A percentile compares a stretch with the other conserved stretches of the same genome.
Evolutionary conservation across 2,888 invertebrate genomes (phyloP).

Genomic region (Andrena chrysosceles): DNA sequence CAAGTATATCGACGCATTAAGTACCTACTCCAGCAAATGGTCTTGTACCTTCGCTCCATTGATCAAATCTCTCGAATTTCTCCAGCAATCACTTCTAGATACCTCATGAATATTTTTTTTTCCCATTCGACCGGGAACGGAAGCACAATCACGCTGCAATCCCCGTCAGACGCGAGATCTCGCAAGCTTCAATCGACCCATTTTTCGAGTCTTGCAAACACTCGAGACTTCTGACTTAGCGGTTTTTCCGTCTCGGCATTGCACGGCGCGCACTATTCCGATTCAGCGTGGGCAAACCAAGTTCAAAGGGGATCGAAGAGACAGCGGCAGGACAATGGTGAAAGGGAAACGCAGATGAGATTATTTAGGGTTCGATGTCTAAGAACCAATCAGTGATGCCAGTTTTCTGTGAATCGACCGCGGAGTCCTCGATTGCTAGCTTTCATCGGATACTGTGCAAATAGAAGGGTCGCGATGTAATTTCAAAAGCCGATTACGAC

Average conservation of each 20-base stretch:
- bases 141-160: slow-evolving; percentile 47
- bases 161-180: slow-evolving; percentile 58
- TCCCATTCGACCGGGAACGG: slow-evolving; percentile 12
- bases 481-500: slow-evolving; percentile 26
- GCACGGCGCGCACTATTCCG: slow-evolving; percentile 38
- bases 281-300: slow-evolving; percentile 15
- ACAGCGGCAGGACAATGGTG: too few relatives aligned
- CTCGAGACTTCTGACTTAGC: slow-evolving; percentile 74
- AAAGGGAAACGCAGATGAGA: not conserved
- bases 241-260: slow-evolving; percentile 57
- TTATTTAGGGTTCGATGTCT: not conserved
- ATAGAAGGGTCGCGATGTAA: slow-evolving; percentile 7
- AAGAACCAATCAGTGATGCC: slow-evolving; percentile 8
- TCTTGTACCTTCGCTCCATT: not conserved
- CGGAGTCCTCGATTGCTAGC: not conserved
- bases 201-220: slow-evolving; percentile 73
- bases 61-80: slow-evolving; percentile 22
- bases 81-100: slow-evolving; percentile 36
- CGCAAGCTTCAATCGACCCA: slow-evolving; percentile 78
- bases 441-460: not conserved
- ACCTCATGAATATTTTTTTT: slow-evolving; percentile 35
- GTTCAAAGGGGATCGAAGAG: slow-evolving; percentile 4
- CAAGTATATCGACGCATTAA: not conserved
- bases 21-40: slow-evolving; percentile 7
- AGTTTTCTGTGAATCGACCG: not conserved